Conservation (phyloP, 1,140 invertebrate species). For the Drosophila ficusphila region DNA sequence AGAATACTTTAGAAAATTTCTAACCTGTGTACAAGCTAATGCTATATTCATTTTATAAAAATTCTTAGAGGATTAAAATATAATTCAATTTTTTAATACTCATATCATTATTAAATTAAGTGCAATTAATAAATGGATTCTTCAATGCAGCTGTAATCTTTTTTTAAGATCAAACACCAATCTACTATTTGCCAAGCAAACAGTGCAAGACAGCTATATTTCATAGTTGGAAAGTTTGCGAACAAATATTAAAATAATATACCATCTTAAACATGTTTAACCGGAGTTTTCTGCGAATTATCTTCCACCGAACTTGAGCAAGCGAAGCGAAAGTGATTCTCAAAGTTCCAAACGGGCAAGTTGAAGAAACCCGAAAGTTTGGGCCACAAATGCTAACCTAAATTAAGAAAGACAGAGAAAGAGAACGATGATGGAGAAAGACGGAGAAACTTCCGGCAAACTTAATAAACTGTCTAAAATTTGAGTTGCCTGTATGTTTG, state of each 20-base stretch:
- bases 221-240: background rate
- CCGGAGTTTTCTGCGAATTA: background rate
- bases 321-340: constrained; percentile 35
- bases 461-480: constrained; percentile 47
- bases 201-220: too few species aligned
- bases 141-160: too few species aligned
- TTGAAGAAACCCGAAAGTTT: constrained; percentile 10
- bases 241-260: background rate
- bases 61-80: too few species aligned
- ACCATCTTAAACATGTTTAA: background rate
- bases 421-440: background rate
- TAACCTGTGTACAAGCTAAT: too few species aligned
- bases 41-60: too few species aligned
- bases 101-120: too few species aligned
- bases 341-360: constrained; percentile 17
- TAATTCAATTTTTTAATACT: too few species aligned
- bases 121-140: too few species aligned
- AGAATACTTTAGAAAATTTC: too few species aligned
- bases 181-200: too few species aligned
- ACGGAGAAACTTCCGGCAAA: constrained; percentile 1
- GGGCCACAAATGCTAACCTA: constrained; percentile 16
- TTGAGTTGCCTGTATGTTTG: constrained; percentile 30
- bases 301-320: constrained; percentile 2
- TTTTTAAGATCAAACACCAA: too few species aligned
- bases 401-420: constrained; percentile 11